Percentiles rank a stretch among this genome's conserved stretches.
These are phyloP conservation scores for Aurelia coerulea DNA, from an alignment of 30 jellyfish, hydroid and myxozoan species.

Conservation along the genomic window DNA sequence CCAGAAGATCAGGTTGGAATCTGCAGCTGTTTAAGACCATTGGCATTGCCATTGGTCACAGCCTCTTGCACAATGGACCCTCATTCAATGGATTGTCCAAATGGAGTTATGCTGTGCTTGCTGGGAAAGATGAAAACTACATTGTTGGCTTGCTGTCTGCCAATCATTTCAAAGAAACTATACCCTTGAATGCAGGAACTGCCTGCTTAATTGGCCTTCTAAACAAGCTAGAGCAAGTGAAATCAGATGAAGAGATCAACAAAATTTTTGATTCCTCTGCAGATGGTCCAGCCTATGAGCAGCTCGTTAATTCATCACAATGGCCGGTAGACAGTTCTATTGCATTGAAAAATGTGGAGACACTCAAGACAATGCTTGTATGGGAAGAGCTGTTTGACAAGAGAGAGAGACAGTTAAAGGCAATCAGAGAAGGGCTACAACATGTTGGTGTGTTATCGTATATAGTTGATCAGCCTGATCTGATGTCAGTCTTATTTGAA, in stretches of 20 bases:
- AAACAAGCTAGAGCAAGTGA: slow-evolving; percentile 2
- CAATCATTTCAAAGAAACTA: neutral
- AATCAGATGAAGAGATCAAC: slow-evolving; percentile 30
- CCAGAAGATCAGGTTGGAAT: slow-evolving; percentile 73
- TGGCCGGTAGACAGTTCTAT: slow-evolving; percentile 21
- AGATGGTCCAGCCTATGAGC: slow-evolving; percentile 73
- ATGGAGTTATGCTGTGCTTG: slow-evolving; percentile 30
- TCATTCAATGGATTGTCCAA: slow-evolving; percentile 3
- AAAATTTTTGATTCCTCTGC: slow-evolving; percentile 20
- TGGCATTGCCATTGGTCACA: slow-evolving; percentile 68
- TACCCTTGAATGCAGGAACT: slow-evolving; percentile 60
- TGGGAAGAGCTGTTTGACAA: slow-evolving; percentile 54
- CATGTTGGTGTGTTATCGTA: neutral
- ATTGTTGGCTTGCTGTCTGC: slow-evolving; percentile 7
- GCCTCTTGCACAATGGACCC: slow-evolving; percentile 66
- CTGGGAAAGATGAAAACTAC: slow-evolving; percentile 24
- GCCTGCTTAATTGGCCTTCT: slow-evolving; percentile 15
- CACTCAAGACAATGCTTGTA: slow-evolving; percentile 15
- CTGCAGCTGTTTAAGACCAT: slow-evolving; percentile 45
- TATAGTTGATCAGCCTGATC: neutral
- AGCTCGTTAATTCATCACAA: slow-evolving; percentile 39
- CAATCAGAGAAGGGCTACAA: slow-evolving; percentile 44
- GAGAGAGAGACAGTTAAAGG: slow-evolving; percentile 52
- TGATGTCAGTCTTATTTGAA: neutral
- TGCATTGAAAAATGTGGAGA: slow-evolving; percentile 16